Conservation (phyloP, 2,888 invertebrate genomes). For the Drosophila cracens region DNA sequence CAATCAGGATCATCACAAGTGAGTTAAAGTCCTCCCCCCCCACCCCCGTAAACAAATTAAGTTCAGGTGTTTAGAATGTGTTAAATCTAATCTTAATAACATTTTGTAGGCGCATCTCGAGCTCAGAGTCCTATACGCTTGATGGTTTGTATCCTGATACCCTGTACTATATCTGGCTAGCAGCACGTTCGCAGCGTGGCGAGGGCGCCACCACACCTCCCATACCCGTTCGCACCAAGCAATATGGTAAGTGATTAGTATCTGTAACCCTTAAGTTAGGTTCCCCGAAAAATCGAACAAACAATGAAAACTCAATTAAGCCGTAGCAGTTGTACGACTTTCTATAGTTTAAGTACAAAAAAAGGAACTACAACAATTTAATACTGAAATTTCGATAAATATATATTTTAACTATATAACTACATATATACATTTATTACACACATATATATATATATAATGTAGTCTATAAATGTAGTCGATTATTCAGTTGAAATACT, state of each 20-base stretch:
- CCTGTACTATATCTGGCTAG: slow-evolving; percentile 98
- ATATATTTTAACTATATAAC: slow-evolving; percentile 20
- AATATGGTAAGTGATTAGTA: slow-evolving; percentile 94
- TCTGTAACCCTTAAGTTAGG: slow-evolving; percentile 51
- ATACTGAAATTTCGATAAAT: slow-evolving; percentile 39
- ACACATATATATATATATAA: slow-evolving; percentile 31
- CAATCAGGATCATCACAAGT: slow-evolving; percentile 94
- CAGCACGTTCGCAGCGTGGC: slow-evolving; percentile 96
- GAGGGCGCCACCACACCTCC: slow-evolving; percentile 98
- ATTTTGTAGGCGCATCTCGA: slow-evolving; percentile 89
- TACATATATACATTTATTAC: slow-evolving; percentile 25
- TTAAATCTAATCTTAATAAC: neutral
- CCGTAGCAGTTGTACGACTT: slow-evolving; percentile 68
- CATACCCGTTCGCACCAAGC: slow-evolving; percentile 96
- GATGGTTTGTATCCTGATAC: slow-evolving; percentile 97
- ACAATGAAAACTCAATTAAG: slow-evolving; percentile 45
- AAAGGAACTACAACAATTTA: slow-evolving; percentile 18
- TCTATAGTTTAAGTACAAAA: slow-evolving; percentile 64
- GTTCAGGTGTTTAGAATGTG: neutral
- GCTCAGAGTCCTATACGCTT: slow-evolving; percentile 93
- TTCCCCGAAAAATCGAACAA: slow-evolving; percentile 4
- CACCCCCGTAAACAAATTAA: neutral
- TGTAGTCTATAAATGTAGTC: slow-evolving; percentile 58
- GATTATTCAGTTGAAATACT: slow-evolving; percentile 56
- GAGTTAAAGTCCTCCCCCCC: slow-evolving; percentile 74